Evolutionary conservation across 2,113 vertebrate species (phyloP), one percentile per base, ranked within the genome.

Genomic region (Colistium nudipinnis): DNA sequence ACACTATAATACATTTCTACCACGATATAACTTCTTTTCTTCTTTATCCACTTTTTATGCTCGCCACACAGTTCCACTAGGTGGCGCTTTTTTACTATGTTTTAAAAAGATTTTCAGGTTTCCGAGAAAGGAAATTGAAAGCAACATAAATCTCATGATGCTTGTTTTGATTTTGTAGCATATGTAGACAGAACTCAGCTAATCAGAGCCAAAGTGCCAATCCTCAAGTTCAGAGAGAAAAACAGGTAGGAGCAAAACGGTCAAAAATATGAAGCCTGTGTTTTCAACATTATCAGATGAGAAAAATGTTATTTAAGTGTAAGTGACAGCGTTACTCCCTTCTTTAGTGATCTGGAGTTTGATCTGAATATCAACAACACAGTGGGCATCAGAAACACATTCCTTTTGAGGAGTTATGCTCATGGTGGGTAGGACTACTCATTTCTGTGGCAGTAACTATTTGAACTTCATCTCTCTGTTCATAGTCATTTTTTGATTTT

Each of bases 341-440:
- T 62, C 54, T 82, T 27, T 54, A 99, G 98, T 86, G 91, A 93
- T 77, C 90, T 98, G 91, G 96, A 98, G 89, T 99, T 97, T 81
- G 98, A 99, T 91, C 95, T 99, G 92, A 99, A 99, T 90, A 92
- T 98, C 88, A 99, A 98, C 93, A 98, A 98, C 93, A 88, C 94
- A 60, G 95, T 97, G 69, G 97, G 97, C 85, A 98, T 99, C 94
- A 94, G 97, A 91, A 99, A 99, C 84, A 99, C 98, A 85, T 99
- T 99, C 92, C 95, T 99, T 83, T 91, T 99, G 69, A 95, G 94
- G 92, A 92, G 93, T 84, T 99, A 99, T 75, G 95, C 96, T 87
- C 91, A 93, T 78, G 90, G 98, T 99, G 93, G 93, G 95, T 94
- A 73, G 69, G 22, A 62, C 0, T 12, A 22, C 20, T 16, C 49